phyloP scores from a whole-genome alignment of 2,888 invertebrate genomes.

The Melieria picta region DNA sequence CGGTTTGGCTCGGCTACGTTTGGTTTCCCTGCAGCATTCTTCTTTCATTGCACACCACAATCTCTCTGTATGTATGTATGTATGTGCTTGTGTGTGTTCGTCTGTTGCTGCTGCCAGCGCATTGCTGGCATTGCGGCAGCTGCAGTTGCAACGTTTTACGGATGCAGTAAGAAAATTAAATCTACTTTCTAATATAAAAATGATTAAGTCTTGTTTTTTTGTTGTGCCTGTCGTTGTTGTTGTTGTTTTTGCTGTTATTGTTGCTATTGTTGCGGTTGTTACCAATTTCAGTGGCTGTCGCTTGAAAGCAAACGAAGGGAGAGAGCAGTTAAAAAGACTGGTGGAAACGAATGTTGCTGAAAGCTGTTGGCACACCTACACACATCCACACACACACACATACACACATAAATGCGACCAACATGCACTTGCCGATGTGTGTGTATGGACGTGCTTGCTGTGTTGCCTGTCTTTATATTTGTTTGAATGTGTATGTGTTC shows the following conservation, averaged over 20 bases:
- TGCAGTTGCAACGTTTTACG: constrained; percentile 10
- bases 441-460: background rate
- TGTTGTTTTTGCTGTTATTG: background rate
- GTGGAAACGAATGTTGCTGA: background rate
- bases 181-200: constrained; percentile 32
- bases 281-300: no score
- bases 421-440: background rate
- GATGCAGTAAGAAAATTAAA: constrained; percentile 30
- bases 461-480: no score
- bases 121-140: constrained; percentile 6
- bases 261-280: constrained; percentile 2
- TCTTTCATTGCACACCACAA: constrained; percentile 1
- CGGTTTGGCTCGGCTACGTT: background rate
- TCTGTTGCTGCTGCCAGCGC: constrained; percentile 9
- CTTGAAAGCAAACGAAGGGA: no score
- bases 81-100: background rate
- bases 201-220: constrained; percentile 28
- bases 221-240: constrained; percentile 6
- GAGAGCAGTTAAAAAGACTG: no score
- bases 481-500: background rate
- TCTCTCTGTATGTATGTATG: background rate
- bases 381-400: background rate
- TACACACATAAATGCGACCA: background rate
- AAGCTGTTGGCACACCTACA: background rate
- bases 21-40: background rate